A percentile compares a stretch with the other conserved stretches of the same genome.
Conservation (phyloP, 2,797 vertebrate species). For the Rhinichthys osculus region DNA sequence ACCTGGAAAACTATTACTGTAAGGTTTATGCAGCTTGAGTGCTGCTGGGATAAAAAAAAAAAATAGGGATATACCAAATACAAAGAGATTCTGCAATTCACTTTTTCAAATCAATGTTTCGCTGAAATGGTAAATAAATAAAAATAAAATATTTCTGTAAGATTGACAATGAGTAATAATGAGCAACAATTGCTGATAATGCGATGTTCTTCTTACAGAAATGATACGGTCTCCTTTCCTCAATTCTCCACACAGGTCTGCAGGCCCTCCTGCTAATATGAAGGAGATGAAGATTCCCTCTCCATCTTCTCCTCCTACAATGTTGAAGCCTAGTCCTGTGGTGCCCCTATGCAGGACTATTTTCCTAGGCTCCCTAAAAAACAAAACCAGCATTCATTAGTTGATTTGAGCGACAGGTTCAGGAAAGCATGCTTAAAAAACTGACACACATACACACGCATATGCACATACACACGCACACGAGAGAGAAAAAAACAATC, state of each 20-base stretch:
- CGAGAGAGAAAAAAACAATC: too few species aligned
- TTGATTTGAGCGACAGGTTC: neutral
- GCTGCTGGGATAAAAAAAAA: neutral
- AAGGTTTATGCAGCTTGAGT: neutral
- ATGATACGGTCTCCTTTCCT: conserved; percentile 94
- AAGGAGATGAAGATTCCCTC: conserved; percentile 99
- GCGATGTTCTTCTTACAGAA: conserved; percentile 83
- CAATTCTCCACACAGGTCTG: conserved; percentile 95
- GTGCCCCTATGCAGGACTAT: conserved; percentile 94
- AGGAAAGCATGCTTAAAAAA: neutral
- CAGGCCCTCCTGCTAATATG: conserved; percentile 95
- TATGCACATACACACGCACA: too few species aligned
- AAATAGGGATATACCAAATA: neutral
- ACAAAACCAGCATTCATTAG: neutral
- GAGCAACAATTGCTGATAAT: neutral
- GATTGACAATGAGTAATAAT: neutral
- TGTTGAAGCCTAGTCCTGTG: conserved; percentile 97
- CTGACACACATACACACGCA: neutral
- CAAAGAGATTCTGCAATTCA: neutral
- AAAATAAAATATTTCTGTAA: neutral
- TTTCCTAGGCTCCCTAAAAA: conserved; percentile 88
- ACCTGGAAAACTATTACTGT: neutral
- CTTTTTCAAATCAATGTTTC: neutral
- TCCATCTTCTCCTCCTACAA: conserved; percentile 97
- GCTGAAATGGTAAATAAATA: neutral